Base-by-base conservation (phyloP, 2,797 vertebrate species). In the Manis pentadactyla region DNA sequence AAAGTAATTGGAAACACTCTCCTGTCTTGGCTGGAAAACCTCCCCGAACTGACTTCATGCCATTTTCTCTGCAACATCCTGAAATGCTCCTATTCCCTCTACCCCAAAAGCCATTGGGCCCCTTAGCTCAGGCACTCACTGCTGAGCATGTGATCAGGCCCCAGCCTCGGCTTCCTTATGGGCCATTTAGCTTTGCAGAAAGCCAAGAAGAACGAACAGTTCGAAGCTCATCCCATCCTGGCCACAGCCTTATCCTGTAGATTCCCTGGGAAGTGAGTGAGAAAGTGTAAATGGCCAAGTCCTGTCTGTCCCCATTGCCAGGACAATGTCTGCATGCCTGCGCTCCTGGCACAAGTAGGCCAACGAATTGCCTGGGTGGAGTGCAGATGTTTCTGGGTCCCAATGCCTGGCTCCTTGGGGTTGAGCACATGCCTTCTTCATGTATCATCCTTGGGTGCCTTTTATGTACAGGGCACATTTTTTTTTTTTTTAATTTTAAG, bases 321-420 rank as follows among this genome's bases (percentile, higher is more conserved):
- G 61, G 74, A 64, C 4, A 1, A n/a, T 19, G 2, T 39, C 37
- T 29, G 27, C 23, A 23, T 11, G 5, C 12, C 1, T 1, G 4
- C 1, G 0, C n/a, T 53, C 69, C 74, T 15, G 74, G 57, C 29
- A 6, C 27, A 63, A 51, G 39, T 18, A 57, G 79, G 68, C 57
- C 73, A 63, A 14, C 18, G 1, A 27, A 21, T 17, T 1, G 0
- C 27, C 10, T 2, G 9, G n/a, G 18, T 6, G 5, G 42, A 25
- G 79, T 27, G n/a, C 59, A 55, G 57, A 4, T 7, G 37, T 68
- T n/a, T 64, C 75, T 84, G 8, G 53, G 34, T 37, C 1, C 1
- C 0, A 1, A 4, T 1, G 18, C 23, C 3, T 12, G 18, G 10
- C 42, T 64, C 51, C 25, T 31, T 78, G 12, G 18, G 18, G 2